Evolutionary conservation across 2,888 invertebrate species (phyloP).

Genomic region (Tolmerus cingulatus): DNA sequence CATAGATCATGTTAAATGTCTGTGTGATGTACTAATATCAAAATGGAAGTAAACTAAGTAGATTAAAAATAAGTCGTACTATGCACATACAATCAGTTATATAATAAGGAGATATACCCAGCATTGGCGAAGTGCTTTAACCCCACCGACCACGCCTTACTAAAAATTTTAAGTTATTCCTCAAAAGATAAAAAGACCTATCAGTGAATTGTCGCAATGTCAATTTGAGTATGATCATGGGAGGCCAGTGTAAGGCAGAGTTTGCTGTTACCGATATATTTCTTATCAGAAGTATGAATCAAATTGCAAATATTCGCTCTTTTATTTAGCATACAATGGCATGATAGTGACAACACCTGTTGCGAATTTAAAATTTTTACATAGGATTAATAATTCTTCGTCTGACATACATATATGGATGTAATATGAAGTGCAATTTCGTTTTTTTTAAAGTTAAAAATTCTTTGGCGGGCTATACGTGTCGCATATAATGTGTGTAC

Average conservation of each 20-base stretch:
- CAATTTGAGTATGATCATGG: not conserved
- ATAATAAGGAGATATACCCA: not conserved
- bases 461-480: not conserved
- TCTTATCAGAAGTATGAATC: not conserved
- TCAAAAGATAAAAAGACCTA: not conserved
- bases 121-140: not conserved
- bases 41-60: no score
- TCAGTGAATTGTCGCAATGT: not conserved
- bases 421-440: not conserved
- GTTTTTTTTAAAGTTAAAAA: not conserved
- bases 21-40: no score
- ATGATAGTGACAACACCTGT: not conserved
- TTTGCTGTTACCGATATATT: not conserved
- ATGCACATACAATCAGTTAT: not conserved
- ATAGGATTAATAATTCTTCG: not conserved
- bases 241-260: not conserved
- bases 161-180: not conserved
- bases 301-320: not conserved
- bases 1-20: no score
- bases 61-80: not conserved
- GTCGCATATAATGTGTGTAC: not conserved
- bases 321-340: constrained; percentile 29
- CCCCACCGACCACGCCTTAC: not conserved
- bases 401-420: not conserved
- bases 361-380: not conserved